These are phyloP conservation scores for Syngnathus rostellatus DNA, from an alignment of 2,797 vertebrate species.

Conservation along the genomic window DNA sequence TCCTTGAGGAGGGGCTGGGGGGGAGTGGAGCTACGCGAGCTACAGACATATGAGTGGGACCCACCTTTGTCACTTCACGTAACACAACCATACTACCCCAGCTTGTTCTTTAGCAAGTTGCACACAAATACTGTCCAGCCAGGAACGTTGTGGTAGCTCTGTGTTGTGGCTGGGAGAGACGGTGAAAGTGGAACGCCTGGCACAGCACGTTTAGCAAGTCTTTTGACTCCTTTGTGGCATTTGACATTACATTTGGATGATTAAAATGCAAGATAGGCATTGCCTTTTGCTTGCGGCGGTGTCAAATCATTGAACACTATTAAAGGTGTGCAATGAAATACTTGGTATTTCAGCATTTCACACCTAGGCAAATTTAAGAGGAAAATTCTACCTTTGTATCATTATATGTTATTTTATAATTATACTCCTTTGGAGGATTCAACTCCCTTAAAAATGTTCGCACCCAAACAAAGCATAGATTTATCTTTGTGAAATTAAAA, in stretches of 20 bases:
- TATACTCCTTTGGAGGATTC: neutral
- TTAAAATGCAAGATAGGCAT: neutral
- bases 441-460: too few relatives aligned
- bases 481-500: too few relatives aligned
- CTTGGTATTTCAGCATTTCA: neutral
- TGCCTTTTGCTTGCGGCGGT: neutral
- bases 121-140: slow-evolving; percentile 85
- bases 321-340: neutral
- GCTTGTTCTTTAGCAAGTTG: slow-evolving; percentile 62
- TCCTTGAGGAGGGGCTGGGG: slow-evolving; percentile 65
- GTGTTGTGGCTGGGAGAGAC: slow-evolving; percentile 21
- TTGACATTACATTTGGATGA: neutral
- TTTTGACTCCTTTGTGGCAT: neutral
- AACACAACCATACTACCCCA: slow-evolving; percentile 93
- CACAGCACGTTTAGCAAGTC: neutral
- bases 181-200: neutral
- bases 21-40: slow-evolving; percentile 78
- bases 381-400: neutral
- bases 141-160: slow-evolving; percentile 58
- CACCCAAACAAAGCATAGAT: too few relatives aligned
- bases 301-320: neutral
- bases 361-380: neutral
- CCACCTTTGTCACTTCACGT: slow-evolving; percentile 93
- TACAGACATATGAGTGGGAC: slow-evolving; percentile 94
- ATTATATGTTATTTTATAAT: neutral